Percentiles rank a stretch among this genome's conserved stretches.
Conservation (phyloP, 2,888 invertebrate species). For the Pemphredon lugubris region DNA sequence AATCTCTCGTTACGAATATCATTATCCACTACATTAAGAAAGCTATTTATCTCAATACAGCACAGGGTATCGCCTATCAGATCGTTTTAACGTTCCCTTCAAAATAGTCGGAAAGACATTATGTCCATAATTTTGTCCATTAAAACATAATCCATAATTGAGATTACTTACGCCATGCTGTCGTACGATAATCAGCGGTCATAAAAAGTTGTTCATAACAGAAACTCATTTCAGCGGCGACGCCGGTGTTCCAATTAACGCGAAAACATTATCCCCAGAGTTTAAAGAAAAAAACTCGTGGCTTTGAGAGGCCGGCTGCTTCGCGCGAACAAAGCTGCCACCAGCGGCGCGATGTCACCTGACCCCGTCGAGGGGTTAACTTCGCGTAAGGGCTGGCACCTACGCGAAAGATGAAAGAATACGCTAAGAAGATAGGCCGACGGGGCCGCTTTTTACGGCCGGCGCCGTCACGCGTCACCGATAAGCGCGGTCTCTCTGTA, state of each 20-base stretch:
- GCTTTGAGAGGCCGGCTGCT: conserved; percentile 26
- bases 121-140: no score
- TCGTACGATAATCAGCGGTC: neutral
- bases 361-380: conserved; percentile 59
- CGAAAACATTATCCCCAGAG: neutral
- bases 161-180: no score
- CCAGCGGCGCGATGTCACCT: conserved; percentile 44
- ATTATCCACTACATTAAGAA: no score
- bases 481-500: conserved; percentile 62
- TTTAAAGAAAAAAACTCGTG: conserved; percentile 1
- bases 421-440: conserved; percentile 54
- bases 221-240: neutral
- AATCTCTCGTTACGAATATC: no score
- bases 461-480: conserved; percentile 74
- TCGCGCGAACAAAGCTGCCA: conserved; percentile 45
- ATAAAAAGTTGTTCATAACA: no score
- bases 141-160: no score
- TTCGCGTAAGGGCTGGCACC: conserved; percentile 57
- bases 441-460: conserved; percentile 69
- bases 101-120: no score
- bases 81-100: no score
- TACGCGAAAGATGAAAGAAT: conserved; percentile 76
- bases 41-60: no score
- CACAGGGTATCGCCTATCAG: no score
- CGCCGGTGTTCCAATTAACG: conserved; percentile 24